Evolutionary conservation across 1,140 invertebrate genomes (phyloP), one percentile per base, ranked within the genome.

Genomic region (Oryctes rhinoceros): DNA sequence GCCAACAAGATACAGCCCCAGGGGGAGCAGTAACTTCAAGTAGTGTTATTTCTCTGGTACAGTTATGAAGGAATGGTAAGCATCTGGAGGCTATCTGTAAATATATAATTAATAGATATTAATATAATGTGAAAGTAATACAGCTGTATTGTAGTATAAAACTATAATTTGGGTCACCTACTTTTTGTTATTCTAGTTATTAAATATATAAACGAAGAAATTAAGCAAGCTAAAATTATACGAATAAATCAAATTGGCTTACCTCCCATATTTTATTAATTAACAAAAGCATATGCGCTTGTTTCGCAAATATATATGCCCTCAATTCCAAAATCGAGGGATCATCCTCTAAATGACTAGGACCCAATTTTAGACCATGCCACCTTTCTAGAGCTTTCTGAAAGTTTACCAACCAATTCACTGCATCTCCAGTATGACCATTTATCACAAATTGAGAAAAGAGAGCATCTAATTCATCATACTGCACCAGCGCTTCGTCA

Each of bases 361-460:
- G 88, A 30, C 84, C 91, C 76, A 98, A 88, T 84, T 91, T 93
- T 1, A 98, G 90, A 4, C 96, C 96, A 84, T 94, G 92, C 94
- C 97, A 98, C 75, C 91, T 91, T 79, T 93, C 94, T 76, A 97
- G 90, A 3, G 94, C 92, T 81, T 89, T 90, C 86, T 94, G 92
- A 85, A 97, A 96, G 37, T 91, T 91, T 74, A 89, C 90, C 80
- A 97, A 88, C 96, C 96, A 98, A 79, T 91, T 91, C 80, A 95
- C 93, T 86, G 92, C 92, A 83, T 95, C 94, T 85, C 95, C 95
- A 81, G 95, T 91, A 86, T 95, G 94, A 67, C 96, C 96, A 90
- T 98, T 98, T 79, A 97, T 92, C 53, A 99, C 93, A 90, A 98
- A 98, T 89, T 99, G 97, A 11, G 97, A 97, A 88, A 99, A 99